Base-by-base conservation (phyloP, 2,797 vertebrate species). In the Clarias platycephalus region DNA sequence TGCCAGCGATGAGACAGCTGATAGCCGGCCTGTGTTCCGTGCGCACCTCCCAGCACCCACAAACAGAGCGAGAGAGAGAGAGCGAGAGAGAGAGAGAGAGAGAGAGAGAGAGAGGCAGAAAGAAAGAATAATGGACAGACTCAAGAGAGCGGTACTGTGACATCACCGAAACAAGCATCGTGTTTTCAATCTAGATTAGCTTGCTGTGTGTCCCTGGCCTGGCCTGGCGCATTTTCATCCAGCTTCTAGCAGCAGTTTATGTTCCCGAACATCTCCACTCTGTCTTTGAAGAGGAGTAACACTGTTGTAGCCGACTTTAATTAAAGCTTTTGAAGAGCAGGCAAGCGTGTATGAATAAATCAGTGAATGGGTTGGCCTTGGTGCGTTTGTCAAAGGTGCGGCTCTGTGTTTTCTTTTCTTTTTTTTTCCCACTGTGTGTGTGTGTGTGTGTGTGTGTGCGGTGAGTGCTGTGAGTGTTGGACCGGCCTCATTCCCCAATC, bases 21-120 rank as follows among this genome's bases (percentile, higher is more conserved):
- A 95, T 94, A 94, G 89, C 88, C 91, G 91, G 92, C 92, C 93
- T 85, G 88, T 90, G 92, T 93, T 94, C 91, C 92, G 58, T 91
- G 93, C 92, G 92, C 93, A 92, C 93, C 93, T 92, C 90, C 12
- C 26, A 75, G 26, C 26, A 63, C 60, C 40, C 26, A 63, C 15
- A 68, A 34, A 68, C 67, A 71, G 18, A 82, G 6, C 83, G 62
- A 71, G 58, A 22, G 58, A 66, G 76, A 80, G n/a, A n/a, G n/a
- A n/a, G n/a, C n/a, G 58, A 67, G 68, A 62, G 37, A 44, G 20
- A 49, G 3, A 13, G 37, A 72, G 68, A 13, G 37, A 71, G 34
- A 71, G 34, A 72, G 70, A 34, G 72, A 84, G 72, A 37, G n/a
- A 84, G 72, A 64, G 37, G 28, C 58, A 63, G 57, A 67, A 37